Conservation (phyloP, 1,140 invertebrate species). For the Hylaeus volcanicus region DNA sequence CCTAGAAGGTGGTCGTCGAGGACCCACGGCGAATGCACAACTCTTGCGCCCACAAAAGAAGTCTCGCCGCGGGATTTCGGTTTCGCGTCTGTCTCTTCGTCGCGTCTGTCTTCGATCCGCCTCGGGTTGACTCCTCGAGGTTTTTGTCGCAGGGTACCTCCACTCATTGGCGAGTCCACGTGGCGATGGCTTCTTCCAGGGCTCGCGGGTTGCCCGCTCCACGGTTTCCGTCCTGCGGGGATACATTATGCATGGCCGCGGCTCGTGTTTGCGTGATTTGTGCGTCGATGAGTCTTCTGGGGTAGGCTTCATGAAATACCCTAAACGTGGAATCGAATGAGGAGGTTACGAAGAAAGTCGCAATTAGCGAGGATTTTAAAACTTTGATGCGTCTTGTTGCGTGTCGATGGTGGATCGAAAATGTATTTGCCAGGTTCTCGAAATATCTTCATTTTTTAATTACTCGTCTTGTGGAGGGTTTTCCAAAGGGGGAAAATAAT, state of each 20-base stretch:
- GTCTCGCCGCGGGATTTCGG: slow-evolving; percentile 58
- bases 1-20: slow-evolving; percentile 55
- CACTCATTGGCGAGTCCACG: slow-evolving; percentile 43
- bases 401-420: no score
- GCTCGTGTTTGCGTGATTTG: background rate
- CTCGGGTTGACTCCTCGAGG: background rate
- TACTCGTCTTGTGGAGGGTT: no score
- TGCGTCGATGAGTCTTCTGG: background rate
- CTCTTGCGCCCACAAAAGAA: slow-evolving; percentile 56
- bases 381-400: background rate
- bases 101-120: slow-evolving; percentile 10
- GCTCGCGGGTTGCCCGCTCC: background rate
- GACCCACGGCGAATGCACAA: slow-evolving; percentile 23
- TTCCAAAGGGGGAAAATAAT: no score
- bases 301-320: no score
- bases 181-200: slow-evolving; percentile 33
- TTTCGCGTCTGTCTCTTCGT: slow-evolving; percentile 30
- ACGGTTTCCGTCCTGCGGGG: background rate
- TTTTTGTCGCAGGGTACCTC: background rate
- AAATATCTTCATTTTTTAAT: no score
- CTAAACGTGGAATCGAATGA: no score
- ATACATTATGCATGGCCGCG: slow-evolving; percentile 32
- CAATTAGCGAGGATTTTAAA: no score
- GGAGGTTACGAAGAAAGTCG: no score
- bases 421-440: no score